Base-by-base conservation (phyloP, 2,888 invertebrate genomes). In the Parochlus steinenii region DNA sequence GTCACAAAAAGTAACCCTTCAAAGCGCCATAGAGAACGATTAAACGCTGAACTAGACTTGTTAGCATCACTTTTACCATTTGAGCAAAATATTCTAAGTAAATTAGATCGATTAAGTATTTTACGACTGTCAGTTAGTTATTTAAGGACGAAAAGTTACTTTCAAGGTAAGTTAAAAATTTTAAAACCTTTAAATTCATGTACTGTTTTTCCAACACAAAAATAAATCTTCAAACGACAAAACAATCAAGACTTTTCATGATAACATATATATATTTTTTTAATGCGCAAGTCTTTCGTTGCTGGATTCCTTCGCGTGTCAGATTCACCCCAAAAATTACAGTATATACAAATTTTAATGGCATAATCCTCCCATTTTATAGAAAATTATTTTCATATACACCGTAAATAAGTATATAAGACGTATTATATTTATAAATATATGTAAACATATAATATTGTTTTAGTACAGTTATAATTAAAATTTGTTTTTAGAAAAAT, bases 111-210 rank as follows among this genome's bases (percentile, higher is more conserved):
- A 51, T 77, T 98, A 46, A 95, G 93, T 56, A 97, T 98, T 52
- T 72, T 98, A 48, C 73, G 98, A 54, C 75, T 99, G 44, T 92
- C 93, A 37, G 98, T 98, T 63, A 92, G 92, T 67, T 99, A 95
- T 62, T 74, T 98, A 48, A 76, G 97, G 51, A 97, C 93, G 54
- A 98, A 98, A 67, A 92, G 93, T 65, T 98, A 97, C 69, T 98
- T 98, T 67, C 93, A 95, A 83, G 92, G 97, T 97, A 63, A 69
- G 74, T 52, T 20, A 14, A n/a, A n/a, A n/a, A n/a, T n/a, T n/a
- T n/a, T n/a, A n/a, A n/a, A n/a, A n/a, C n/a, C n/a, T 18, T 23
- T 17, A 6, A 22, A 15, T 31, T 31, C 14, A 28, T 33, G n/a
- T n/a, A n/a, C n/a, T n/a, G 7, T 22, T 10, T 22, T 22, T 10